Evolutionary conservation across 1,140 invertebrate species (phyloP), one percentile per base, ranked within the genome.

Genomic region (Drosophila kikkawai): DNA sequence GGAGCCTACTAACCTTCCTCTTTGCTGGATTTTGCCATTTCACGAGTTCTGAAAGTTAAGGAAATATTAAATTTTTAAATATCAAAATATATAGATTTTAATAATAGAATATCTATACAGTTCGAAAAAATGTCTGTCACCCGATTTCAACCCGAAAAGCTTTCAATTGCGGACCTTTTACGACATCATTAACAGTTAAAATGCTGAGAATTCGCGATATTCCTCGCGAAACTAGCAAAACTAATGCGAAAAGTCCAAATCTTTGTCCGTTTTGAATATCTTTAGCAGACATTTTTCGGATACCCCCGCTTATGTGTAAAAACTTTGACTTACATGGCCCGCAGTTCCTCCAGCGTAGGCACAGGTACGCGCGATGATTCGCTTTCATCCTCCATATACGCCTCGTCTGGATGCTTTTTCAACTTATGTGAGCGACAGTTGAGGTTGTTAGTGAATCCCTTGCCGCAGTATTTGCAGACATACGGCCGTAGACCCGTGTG

Each of bases 401-500:
- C 81, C 59, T 93, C 93, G 22, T 73, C 60, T 1, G 93, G 92
- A 85, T 94, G 94, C 70, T 93, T 88, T 3, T 93, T 91, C 12
- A 86, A 80, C 55, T 94, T 94, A 67, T 94, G 94, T n/a, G 93
- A 92, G 6, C 93, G 83, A 75, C 93, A 94, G 61, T 94, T 94
- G 7, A 91, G 91, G 12, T 93, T 92, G 63, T 93, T 93, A 7
- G 93, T 91, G 79, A 94, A 94, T 0, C 93, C 91, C 37, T 93
- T 92, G 8, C 91, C 75, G 61, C 94, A 94, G 66, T 93, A 94
- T 15, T 93, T 92, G 69, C 94, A 94, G 0, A 77, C 84, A 61
- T 93, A 94, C 4, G 93, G 93, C 19, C 93, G 64, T 12, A 93
- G 65, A 2, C 94, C 94, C 0, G 93, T 93, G 61, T 94, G 93